phyloP scores from a whole-genome alignment of 1,140 invertebrate species.

The Apis laboriosa region DNA sequence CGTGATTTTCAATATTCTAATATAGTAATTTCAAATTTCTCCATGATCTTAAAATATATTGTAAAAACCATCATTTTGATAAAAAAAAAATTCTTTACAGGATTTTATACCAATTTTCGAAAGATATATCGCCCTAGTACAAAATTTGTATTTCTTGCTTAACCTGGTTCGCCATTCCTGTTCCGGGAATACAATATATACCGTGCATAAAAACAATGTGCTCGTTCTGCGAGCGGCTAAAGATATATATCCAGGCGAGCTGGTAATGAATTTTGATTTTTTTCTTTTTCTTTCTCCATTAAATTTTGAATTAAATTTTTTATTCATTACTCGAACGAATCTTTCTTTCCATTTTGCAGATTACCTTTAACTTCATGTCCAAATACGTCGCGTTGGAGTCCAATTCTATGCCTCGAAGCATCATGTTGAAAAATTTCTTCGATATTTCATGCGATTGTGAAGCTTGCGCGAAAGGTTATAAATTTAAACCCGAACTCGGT shows the following conservation, averaged over 20 bases:
- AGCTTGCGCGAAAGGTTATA: neutral
- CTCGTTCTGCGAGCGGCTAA: neutral
- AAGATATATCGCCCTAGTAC: rapidly evolving
- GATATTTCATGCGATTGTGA: neutral
- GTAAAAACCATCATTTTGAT: no score
- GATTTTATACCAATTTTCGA: no score
- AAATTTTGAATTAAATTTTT: neutral
- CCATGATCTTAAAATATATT: no score
- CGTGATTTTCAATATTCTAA: no score
- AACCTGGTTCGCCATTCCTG: neutral
- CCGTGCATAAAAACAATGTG: neutral
- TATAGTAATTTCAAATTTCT: no score
- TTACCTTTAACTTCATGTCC: neutral
- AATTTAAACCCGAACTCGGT: neutral
- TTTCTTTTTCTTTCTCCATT: neutral
- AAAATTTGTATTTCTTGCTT: neutral
- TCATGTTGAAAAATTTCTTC: neutral
- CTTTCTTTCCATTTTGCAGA: neutral
- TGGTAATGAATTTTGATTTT: neutral
- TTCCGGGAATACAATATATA: neutral
- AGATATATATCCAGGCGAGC: neutral
- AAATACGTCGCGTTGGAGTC: rapidly evolving
- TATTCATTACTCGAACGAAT: no score
- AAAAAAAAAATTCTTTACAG: neutral
- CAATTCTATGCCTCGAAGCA: rapidly evolving